A percentile compares a stretch with the other conserved stretches of the same genome.
phyloP scores from a whole-genome alignment of 2,797 vertebrate genomes.

The Coranthus polyacanthus region DNA sequence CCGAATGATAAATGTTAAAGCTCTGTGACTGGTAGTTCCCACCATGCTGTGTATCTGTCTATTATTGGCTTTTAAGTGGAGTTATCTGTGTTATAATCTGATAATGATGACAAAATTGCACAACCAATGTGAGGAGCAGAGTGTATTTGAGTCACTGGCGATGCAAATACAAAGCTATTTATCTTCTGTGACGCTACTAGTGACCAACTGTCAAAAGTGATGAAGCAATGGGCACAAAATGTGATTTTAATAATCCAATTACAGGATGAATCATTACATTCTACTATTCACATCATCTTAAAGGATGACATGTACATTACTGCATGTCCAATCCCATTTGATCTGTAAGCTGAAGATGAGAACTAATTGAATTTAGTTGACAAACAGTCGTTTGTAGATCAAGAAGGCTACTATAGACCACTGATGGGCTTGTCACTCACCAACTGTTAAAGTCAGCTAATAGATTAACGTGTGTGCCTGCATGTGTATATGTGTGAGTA shows the following conservation, averaged over 20 bases:
- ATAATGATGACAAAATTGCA: conserved; percentile 47
- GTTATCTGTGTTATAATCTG: conserved; percentile 27
- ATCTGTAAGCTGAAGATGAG: conserved; percentile 60
- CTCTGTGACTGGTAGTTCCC: conserved; percentile 35
- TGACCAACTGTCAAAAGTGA: conserved; percentile 69
- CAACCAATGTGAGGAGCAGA: conserved; percentile 17
- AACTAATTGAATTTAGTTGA: conserved; percentile 74
- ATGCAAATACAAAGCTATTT: conserved; percentile 54
- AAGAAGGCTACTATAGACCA: conserved; percentile 51
- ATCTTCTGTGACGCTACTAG: conserved; percentile 48
- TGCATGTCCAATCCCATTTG: conserved; percentile 65
- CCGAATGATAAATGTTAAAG: conserved; percentile 66
- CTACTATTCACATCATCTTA: conserved; percentile 55
- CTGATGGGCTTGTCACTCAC: conserved; percentile 72
- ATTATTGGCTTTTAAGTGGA: conserved; percentile 45
- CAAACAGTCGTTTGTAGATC: conserved; percentile 64
- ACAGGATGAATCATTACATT: conserved; percentile 67
- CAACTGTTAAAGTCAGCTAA: conserved; percentile 54
- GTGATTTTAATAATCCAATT: conserved; percentile 78
- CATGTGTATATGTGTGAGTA: neutral
- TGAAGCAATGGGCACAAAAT: conserved; percentile 70
- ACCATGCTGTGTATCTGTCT: conserved; percentile 34
- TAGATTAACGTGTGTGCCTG: conserved; percentile 49
- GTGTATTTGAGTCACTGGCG: conserved; percentile 18
- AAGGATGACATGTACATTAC: conserved; percentile 59